These are phyloP conservation scores for Nannobrachium achirus DNA, from an alignment of 2,113 vertebrate species.

Conservation along the genomic window DNA sequence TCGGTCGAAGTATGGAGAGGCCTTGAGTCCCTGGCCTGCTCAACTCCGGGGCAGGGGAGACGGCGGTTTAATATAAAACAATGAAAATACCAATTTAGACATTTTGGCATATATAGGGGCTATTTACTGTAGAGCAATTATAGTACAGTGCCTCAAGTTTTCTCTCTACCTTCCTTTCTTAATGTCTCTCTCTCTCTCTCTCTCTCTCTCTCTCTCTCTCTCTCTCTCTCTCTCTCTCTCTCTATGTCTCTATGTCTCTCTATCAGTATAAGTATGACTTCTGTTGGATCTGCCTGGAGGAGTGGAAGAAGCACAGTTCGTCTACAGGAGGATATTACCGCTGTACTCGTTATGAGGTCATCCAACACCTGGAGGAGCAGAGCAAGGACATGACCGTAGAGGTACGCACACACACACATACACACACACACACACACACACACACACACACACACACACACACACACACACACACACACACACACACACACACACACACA, in stretches of 20 bases:
- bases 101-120: no score
- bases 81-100: no score
- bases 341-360: slow-evolving; percentile 97
- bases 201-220: neutral
- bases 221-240: neutral
- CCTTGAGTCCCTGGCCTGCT: no score
- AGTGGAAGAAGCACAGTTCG: slow-evolving; percentile 91
- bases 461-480: slow-evolving; percentile 12
- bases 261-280: slow-evolving; percentile 98
- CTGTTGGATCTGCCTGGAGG: slow-evolving; percentile 94
- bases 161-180: no score
- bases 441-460: neutral
- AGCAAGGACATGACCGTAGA: slow-evolving; percentile 99
- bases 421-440: slow-evolving; percentile 34
- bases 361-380: slow-evolving; percentile 97
- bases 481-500: slow-evolving; percentile 41
- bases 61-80: no score
- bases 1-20: no score
- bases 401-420: slow-evolving; percentile 75
- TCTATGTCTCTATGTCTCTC: neutral
- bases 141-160: no score
- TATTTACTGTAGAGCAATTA: no score
- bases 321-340: slow-evolving; percentile 98
- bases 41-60: no score
- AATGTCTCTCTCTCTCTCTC: neutral